Evolutionary conservation across 2,113 vertebrate species (phyloP).

Genomic region (Ascaphus truei): DNA sequence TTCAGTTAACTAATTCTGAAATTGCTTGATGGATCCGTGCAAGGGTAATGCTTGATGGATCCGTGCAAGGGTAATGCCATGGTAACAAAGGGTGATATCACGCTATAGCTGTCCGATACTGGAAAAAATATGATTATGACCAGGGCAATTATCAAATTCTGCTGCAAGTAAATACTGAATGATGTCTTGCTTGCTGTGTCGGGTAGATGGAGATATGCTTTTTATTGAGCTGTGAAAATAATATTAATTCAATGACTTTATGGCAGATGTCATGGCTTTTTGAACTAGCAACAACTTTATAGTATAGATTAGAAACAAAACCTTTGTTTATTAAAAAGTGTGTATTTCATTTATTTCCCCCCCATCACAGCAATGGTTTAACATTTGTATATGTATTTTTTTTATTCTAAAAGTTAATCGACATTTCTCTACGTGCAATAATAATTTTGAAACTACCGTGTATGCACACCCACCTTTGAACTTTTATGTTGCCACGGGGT

Average conservation of each 20-base stretch:
- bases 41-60: slow-evolving; percentile 26
- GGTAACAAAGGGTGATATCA: slow-evolving; percentile 9
- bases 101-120: background rate
- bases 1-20: slow-evolving; percentile 24
- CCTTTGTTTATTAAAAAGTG: no score
- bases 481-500: no score
- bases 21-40: slow-evolving; percentile 13
- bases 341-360: no score
- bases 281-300: no score
- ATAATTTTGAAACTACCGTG: no score
- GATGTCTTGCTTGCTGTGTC: background rate
- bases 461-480: no score
- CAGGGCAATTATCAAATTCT: background rate
- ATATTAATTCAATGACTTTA: background rate
- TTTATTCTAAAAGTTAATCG: no score
- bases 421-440: no score
- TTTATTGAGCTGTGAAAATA: background rate
- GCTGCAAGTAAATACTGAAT: background rate
- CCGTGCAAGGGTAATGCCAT: background rate
- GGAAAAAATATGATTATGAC: slow-evolving; percentile 9
- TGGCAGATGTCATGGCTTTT: no score
- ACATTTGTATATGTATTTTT: no score
- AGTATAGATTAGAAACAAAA: no score
- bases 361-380: no score
- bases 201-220: background rate